Conservation (phyloP, 2,797 vertebrate species). For the Menidia menidia region DNA sequence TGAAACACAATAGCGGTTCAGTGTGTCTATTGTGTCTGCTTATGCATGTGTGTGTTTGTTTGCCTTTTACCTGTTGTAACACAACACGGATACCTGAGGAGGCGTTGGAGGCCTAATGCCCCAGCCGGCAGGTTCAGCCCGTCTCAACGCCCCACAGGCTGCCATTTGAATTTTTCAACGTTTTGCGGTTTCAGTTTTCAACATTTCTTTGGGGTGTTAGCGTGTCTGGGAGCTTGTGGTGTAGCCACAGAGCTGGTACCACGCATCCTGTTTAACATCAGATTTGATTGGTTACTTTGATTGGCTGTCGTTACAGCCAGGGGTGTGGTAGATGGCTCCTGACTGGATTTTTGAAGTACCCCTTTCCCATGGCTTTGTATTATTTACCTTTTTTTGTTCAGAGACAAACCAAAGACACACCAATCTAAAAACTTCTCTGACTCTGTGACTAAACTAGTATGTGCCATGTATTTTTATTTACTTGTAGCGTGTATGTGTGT, state of each 20-base stretch:
- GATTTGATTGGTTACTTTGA: background rate
- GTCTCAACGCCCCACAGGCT: conserved; percentile 25
- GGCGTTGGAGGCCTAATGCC: conserved; percentile 29
- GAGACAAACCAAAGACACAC: background rate
- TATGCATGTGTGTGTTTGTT: conserved; percentile 8
- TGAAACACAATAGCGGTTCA: conserved; percentile 57
- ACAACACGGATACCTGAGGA: conserved; percentile 64
- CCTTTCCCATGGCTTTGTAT: background rate
- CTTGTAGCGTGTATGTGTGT: conserved; percentile 6
- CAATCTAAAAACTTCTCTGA: background rate
- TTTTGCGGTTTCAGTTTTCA: conserved; percentile 11
- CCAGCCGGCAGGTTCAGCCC: conserved; percentile 8
- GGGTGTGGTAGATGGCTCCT: too few species aligned
- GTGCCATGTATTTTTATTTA: background rate
- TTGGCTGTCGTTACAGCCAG: too few species aligned
- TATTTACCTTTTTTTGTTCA: background rate
- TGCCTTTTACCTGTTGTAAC: conserved; percentile 63
- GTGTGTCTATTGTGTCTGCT: conserved; percentile 15
- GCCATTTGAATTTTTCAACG: conserved; percentile 34
- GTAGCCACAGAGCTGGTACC: conserved; percentile 2
- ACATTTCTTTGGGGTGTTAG: conserved; percentile 1
- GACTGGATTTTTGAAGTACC: too few species aligned
- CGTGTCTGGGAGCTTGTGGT: conserved; percentile 2
- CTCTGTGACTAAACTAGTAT: background rate
- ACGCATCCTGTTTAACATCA: conserved; percentile 32